Evolutionary conservation across 1,140 invertebrate species (phyloP), one percentile per base, ranked within the genome.

Genomic region (Bombus difficillimus): DNA sequence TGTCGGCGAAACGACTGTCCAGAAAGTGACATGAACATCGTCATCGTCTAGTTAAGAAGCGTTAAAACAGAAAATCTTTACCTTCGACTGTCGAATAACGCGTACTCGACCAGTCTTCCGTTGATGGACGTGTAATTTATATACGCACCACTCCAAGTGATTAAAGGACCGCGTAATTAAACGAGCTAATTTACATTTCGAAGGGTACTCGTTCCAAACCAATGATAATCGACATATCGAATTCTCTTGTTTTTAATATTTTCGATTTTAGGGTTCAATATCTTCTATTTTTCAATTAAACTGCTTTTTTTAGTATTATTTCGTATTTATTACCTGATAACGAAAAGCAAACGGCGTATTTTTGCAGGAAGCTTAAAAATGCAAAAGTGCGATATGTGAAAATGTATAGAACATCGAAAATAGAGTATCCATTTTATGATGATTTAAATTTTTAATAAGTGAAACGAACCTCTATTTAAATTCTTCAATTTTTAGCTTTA

Each of bases 1-100:
- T 75, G 82, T 79, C 43, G 59, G 68, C 64, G 80, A 81, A 89
- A 81, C 77, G 77, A 88, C 83, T 85, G 86, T 81, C 82, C 64
- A 74, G 37, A 37, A 85, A 77, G 43, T 81, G 76, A 88, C 78
- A 43, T 77, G 69, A 34, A 79, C 85, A 72, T 89, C 69, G 41
- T 78, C 72, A 82, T 75, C 57, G 72, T 6, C 15, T 9, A 32
- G 71, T 82, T 75, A 82, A 75, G 81, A 75, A 82, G 72, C 81
- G 59, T 82, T 82, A 34, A 64, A 82, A 82, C 41, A 28, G 57
- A 75, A 62, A 74, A 75, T 62, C 57, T n/a, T 32, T 39, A 15
- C 9, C 37, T 64, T 73, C 53, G 39, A 37, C 37, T 32, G 59
- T 41, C 64, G 32, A 8, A 64, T n/a, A 62, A 62, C 59, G 59